These are phyloP conservation scores for Neolamprologus longior DNA, from an alignment of 2,113 vertebrate genomes.

Conservation along the genomic window DNA sequence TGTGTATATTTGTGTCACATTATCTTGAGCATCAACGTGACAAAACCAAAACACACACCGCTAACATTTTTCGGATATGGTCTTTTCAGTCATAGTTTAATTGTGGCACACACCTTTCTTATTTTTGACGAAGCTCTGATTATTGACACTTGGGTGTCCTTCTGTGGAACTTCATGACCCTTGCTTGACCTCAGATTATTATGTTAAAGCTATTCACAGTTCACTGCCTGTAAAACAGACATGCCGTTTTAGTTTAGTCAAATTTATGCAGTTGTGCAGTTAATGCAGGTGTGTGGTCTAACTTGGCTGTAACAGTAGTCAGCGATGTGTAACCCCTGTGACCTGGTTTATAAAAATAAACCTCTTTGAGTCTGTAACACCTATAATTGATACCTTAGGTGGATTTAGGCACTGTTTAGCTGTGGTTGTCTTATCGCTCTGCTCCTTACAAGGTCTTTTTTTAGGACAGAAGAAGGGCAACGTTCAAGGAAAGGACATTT, in stretches of 20 bases:
- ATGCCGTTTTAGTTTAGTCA: neutral
- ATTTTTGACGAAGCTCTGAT: neutral
- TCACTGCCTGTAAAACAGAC: neutral
- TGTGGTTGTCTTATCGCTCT: neutral
- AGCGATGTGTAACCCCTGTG: neutral
- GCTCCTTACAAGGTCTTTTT: neutral
- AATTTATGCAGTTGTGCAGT: neutral
- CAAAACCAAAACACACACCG: neutral
- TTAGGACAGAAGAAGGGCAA: neutral
- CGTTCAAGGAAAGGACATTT: neutral
- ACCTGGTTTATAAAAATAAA: neutral
- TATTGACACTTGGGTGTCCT: neutral
- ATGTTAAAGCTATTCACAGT: neutral
- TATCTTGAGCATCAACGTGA: neutral
- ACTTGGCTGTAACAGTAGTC: neutral
- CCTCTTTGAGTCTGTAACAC: neutral
- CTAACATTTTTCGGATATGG: neutral
- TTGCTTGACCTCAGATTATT: neutral
- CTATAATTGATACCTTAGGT: neutral
- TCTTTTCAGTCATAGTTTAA: neutral
- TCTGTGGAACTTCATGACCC: neutral
- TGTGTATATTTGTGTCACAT: neutral
- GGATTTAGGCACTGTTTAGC: neutral
- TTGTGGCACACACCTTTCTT: neutral
- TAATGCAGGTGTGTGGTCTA: neutral